Percentiles rank a stretch among this genome's conserved stretches.
Conservation (phyloP, 2,888 invertebrate species). For the Cepaea hortensis region DNA sequence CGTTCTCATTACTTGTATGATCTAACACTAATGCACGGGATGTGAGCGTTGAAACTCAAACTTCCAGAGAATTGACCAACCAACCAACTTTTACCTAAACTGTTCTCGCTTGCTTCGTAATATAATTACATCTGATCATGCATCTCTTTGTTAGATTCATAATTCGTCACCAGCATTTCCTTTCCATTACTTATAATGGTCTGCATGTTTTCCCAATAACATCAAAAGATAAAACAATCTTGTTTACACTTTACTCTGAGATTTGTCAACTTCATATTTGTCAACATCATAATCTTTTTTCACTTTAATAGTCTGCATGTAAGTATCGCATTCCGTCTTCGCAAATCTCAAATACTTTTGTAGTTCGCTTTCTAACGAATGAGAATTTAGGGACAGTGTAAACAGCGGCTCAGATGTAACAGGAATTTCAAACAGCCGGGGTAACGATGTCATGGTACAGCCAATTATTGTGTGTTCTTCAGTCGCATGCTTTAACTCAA, state of each 20-base stretch:
- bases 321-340: slow-evolving; percentile 56
- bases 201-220: background rate
- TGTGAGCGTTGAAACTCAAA: too few relatives aligned
- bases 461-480: slow-evolving; percentile 64
- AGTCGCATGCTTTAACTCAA: slow-evolving; percentile 61
- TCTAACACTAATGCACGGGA: too few relatives aligned
- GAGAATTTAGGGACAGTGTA: slow-evolving; percentile 57
- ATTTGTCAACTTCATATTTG: slow-evolving; percentile 50
- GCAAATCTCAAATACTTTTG: slow-evolving; percentile 48
- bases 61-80: too few relatives aligned
- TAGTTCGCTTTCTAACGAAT: slow-evolving; percentile 45
- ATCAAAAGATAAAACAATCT: background rate
- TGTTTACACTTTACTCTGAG: slow-evolving; percentile 8
- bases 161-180: too few relatives aligned
- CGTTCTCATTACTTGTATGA: too few relatives aligned
- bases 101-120: too few relatives aligned
- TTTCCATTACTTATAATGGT: too few relatives aligned
- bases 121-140: too few relatives aligned
- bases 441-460: slow-evolving; percentile 56
- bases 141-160: too few relatives aligned
- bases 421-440: slow-evolving; percentile 63
- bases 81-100: too few relatives aligned
- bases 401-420: slow-evolving; percentile 61
- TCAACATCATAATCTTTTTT: slow-evolving; percentile 57
- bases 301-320: slow-evolving; percentile 61